Evolutionary conservation across 2,888 invertebrate genomes (phyloP).

Genomic region (Acanthosepion lycidas): DNA sequence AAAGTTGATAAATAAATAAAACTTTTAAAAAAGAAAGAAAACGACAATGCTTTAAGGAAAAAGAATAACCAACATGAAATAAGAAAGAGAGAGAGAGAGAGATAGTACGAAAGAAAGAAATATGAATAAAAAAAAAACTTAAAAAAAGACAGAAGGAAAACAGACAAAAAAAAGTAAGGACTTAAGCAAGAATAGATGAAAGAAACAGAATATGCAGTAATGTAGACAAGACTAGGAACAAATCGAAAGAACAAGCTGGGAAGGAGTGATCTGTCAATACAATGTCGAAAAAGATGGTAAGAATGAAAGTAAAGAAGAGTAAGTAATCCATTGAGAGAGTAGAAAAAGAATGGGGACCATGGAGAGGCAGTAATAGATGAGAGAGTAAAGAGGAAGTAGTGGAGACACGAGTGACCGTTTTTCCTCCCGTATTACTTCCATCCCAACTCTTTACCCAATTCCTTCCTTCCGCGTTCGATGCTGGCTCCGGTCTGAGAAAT

Average conservation of each 20-base stretch:
- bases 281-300: not conserved
- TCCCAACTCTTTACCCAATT: not conserved
- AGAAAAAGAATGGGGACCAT: too few relatives aligned
- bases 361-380: too few relatives aligned
- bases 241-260: not conserved
- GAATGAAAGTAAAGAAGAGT: not conserved
- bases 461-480: slow-evolving; percentile 33
- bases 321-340: not conserved
- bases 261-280: not conserved
- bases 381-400: not conserved
- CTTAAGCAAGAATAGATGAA: not conserved
- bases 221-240: not conserved
- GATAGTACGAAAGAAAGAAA: not conserved
- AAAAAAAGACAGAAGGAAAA: not conserved
- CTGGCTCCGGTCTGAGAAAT: slow-evolving; percentile 16
- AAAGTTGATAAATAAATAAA: too few relatives aligned
- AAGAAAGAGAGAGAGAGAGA: not conserved
- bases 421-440: not conserved
- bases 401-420: not conserved
- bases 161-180: not conserved
- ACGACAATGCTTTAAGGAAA: not conserved
- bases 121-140: not conserved
- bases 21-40: not conserved
- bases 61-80: not conserved
- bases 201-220: not conserved